Evolutionary conservation across 2,888 invertebrate species (phyloP), one percentile per base, ranked within the genome.

Genomic region (Laothoe populi): DNA sequence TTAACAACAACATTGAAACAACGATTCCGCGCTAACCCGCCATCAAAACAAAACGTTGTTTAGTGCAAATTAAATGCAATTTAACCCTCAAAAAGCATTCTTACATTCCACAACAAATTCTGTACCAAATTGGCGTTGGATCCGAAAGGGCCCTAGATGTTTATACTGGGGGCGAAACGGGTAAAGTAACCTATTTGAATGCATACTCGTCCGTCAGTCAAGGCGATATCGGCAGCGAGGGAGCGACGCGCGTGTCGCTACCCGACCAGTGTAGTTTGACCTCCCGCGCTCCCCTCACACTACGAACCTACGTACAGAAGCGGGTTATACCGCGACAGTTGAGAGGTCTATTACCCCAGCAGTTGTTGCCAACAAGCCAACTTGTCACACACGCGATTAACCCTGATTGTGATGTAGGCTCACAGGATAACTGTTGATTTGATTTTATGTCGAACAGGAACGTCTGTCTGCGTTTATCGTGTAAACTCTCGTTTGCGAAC

Each of bases 191-290:
- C 95, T 88, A 95, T 95, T 95, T 95, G 95, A 95, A 95, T 95
- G 95, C 95, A 95, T 95, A 93, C 94, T 94, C 94, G 95, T 95
- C 95, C 93, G 95, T 95, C 95, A 95, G 94, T 95, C 95, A 94
- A 92, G 93, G 92, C 93, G 94, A 93, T 94, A 94, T 94, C 91
- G 86, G 83, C 77, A 72, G 85, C 78, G 87, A 79, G 83, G 75
- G 83, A 79, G 83, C 85, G 82, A 74, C 79, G 84, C 80, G 83
- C 84, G 87, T 85, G 87, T 82, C 82, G 74, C 79, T 73, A 68
- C 72, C 72, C 79, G 70, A 48, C 90, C 84, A 83, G 49, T 62
- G 1, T 63, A 63, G 24, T 24, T 38, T 67, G 84, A 74, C 62
- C 86, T 66, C 2, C 72, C 69, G 44, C 64, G 70, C 83, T 87